These are phyloP conservation scores for Thecophora atra DNA, from an alignment of 2,888 invertebrate species.

Conservation along the genomic window DNA sequence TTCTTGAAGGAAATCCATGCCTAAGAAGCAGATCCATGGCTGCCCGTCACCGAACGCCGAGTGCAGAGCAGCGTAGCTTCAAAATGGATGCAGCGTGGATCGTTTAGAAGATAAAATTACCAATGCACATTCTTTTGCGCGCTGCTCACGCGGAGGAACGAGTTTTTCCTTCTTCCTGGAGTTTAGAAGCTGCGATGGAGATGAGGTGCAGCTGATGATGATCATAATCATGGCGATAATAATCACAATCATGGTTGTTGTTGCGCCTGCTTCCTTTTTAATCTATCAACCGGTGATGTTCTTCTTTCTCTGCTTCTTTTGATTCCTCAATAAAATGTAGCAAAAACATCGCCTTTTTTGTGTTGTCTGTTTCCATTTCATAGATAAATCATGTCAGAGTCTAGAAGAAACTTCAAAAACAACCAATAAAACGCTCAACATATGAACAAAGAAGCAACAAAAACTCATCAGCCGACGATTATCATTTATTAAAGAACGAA, in stretches of 20 bases:
- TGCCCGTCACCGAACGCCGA: no score
- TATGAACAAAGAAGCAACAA: background rate
- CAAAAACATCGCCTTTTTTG: constrained; percentile 1
- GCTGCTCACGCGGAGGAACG: background rate
- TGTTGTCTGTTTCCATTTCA: background rate
- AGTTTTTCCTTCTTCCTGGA: background rate
- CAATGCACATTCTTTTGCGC: background rate
- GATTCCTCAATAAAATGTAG: background rate
- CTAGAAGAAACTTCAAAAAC: constrained; percentile 1
- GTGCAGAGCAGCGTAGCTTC: background rate
- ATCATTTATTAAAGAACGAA: no score
- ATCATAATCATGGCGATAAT: background rate
- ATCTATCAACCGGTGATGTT: background rate
- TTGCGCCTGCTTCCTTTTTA: background rate
- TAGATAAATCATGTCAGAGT: constrained; percentile 3
- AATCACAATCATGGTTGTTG: background rate
- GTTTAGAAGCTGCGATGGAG: background rate
- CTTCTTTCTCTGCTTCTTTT: background rate
- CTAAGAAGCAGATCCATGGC: no score
- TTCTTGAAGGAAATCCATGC: no score
- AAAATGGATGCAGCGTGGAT: background rate
- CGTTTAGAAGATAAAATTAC: background rate
- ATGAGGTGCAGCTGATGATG: background rate
- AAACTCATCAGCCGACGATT: background rate
- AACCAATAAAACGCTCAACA: background rate